Conservation (phyloP, 2,797 vertebrate species). For the Pyrocephalus nanus region DNA sequence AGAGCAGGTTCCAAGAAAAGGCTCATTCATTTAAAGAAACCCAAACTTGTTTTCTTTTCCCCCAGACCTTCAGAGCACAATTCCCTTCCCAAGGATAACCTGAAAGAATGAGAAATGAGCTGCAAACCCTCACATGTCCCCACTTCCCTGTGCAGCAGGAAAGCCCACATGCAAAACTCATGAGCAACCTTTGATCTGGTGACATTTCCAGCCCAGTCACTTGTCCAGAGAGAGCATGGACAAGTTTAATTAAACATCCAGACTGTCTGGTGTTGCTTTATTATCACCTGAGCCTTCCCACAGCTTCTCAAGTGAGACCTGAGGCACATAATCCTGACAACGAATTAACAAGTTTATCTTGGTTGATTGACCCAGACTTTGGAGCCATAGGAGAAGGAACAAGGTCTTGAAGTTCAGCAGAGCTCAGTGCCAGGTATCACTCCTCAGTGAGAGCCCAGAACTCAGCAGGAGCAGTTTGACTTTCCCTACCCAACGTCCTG, state of each 20-base stretch:
- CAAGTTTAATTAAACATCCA: conserved; percentile 47
- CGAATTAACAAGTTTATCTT: conserved; percentile 38
- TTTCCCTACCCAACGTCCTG: conserved; percentile 38
- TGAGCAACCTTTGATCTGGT: conserved; percentile 29
- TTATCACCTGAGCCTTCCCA: conserved; percentile 52
- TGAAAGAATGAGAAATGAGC: neutral
- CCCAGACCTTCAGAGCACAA: neutral
- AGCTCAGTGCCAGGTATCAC: neutral
- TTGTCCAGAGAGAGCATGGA: neutral
- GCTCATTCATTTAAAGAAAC: neutral
- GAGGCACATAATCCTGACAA: conserved; percentile 12
- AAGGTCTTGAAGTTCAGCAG: neutral
- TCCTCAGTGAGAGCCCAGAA: conserved; percentile 30
- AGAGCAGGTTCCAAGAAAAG: neutral
- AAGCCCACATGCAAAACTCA: neutral
- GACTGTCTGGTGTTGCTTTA: conserved; percentile 44
- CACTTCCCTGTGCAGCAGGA: neutral
- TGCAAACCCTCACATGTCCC: neutral
- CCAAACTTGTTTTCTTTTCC: neutral
- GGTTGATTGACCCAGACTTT: conserved; percentile 55
- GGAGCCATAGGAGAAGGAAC: conserved; percentile 4
- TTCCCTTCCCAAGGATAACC: neutral
- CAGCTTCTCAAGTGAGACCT: conserved; percentile 28
- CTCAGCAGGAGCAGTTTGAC: conserved; percentile 49
- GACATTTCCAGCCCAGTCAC: conserved; percentile 39